Evolutionary conservation across 2,888 invertebrate species (phyloP).

Genomic region (Agrypnus murinus): DNA sequence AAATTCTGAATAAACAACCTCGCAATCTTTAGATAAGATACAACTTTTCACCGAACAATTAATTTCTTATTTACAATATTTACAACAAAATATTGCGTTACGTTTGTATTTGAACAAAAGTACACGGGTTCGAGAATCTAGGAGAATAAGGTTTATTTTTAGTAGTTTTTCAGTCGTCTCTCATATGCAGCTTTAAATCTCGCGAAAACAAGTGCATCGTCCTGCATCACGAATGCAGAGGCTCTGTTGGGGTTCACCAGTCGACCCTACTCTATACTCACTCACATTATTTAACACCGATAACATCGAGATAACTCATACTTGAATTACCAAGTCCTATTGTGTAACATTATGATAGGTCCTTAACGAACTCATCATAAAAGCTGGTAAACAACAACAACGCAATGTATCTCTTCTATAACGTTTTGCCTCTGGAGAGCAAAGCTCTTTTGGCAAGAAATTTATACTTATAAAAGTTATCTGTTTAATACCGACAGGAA

Average conservation of each 20-base stretch:
- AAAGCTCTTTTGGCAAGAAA: too few species aligned
- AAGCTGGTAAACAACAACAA: neutral
- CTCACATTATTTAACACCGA: constrained; percentile 40
- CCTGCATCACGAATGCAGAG: constrained; percentile 61
- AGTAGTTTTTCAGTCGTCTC: constrained; percentile 61
- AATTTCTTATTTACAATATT: constrained; percentile 31
- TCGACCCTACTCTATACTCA: constrained; percentile 8
- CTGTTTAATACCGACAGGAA: neutral
- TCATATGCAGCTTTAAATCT: constrained; percentile 62
- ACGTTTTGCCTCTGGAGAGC: neutral
- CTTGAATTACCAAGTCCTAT: constrained; percentile 25
- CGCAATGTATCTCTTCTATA: neutral
- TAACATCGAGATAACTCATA: constrained; percentile 32
- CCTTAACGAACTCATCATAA: constrained; percentile 18
- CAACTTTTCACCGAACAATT: constrained; percentile 20
- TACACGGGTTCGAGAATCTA: constrained; percentile 48
- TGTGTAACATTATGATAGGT: constrained; percentile 36
- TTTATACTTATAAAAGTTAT: too few species aligned
- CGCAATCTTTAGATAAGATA: constrained; percentile 33
- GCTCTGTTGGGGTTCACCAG: constrained; percentile 57
- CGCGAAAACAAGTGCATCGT: constrained; percentile 68
- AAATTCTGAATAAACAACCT: constrained; percentile 12
- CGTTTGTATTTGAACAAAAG: constrained; percentile 14
- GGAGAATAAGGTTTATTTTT: constrained; percentile 63
- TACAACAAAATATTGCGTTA: constrained; percentile 18